phyloP scores from a whole-genome alignment of 2,888 invertebrate genomes.

The Epiblema foenella region DNA sequence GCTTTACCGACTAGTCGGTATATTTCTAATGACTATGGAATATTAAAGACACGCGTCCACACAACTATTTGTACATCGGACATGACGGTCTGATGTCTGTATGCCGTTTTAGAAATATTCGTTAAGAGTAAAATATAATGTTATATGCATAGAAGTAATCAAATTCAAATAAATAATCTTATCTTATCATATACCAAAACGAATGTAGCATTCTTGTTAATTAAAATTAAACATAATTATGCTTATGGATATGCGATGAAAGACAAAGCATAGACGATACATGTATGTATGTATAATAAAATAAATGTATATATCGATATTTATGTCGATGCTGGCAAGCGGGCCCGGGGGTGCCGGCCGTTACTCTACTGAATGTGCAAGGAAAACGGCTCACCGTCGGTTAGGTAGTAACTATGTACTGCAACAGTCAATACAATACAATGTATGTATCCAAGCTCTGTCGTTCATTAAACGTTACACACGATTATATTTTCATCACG shows the following conservation, averaged over 20 bases:
- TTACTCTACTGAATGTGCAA: constrained; percentile 3
- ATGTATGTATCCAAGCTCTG: constrained; percentile 51
- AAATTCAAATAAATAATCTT: too few species aligned
- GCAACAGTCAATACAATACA: constrained; percentile 50
- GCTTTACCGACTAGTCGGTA: too few species aligned
- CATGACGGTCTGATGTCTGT: too few species aligned
- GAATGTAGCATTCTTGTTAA: constrained; percentile 20
- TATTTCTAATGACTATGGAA: too few species aligned
- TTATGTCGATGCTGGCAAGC: constrained; percentile 8
- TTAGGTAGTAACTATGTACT: constrained; percentile 58
- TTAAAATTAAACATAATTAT: constrained; percentile 31
- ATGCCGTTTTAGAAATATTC: too few species aligned
- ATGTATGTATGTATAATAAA: constrained; percentile 40
- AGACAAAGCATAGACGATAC: constrained; percentile 62
- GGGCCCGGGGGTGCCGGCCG: constrained; percentile 9
- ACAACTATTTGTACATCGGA: too few species aligned
- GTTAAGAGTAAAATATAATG: background rate
- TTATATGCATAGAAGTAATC: too few species aligned
- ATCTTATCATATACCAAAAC: constrained; percentile 37
- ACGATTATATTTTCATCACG: background rate
- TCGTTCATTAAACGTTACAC: constrained; percentile 46
- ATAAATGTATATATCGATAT: constrained; percentile 25
- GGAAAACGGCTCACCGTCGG: constrained; percentile 56
- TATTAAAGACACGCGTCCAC: too few species aligned
- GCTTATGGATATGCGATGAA: constrained; percentile 53